Conservation (phyloP, 92 coral and sea anemone species). For the Galaxea fascicularis region DNA sequence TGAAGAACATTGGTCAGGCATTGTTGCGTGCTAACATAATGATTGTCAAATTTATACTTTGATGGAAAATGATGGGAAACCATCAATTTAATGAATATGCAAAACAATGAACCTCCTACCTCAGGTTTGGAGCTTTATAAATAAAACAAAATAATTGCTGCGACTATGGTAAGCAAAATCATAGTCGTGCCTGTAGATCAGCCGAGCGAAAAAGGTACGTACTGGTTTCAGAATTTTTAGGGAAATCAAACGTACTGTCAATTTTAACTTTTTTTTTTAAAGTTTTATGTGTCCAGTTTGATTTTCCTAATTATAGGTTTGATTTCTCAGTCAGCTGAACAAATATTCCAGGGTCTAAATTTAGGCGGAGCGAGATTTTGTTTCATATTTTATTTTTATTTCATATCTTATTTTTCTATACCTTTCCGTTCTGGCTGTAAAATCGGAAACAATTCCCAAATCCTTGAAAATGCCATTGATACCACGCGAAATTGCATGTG, state of each 20-base stretch:
- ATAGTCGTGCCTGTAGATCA: not conserved
- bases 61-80: not conserved
- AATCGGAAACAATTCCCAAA: too few relatives aligned
- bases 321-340: too few relatives aligned
- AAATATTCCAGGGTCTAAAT: too few relatives aligned
- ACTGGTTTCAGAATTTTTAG: too few relatives aligned
- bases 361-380: too few relatives aligned
- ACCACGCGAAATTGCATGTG: too few relatives aligned
- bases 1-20: too few relatives aligned
- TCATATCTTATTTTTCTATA: too few relatives aligned
- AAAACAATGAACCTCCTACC: not conserved
- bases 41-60: conserved; percentile 2
- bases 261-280: not conserved
- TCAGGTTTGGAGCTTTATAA: not conserved
- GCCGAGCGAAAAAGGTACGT: not conserved
- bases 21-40: not conserved
- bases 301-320: not conserved
- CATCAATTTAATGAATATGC: conserved; percentile 16
- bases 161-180: not conserved
- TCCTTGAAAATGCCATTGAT: too few relatives aligned
- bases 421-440: too few relatives aligned
- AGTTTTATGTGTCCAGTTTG: too few relatives aligned
- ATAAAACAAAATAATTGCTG: conserved; percentile 5
- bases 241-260: not conserved
- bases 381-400: too few relatives aligned